Base-by-base conservation (phyloP, 2,797 vertebrate genomes). In the Syngnathus acus region DNA sequence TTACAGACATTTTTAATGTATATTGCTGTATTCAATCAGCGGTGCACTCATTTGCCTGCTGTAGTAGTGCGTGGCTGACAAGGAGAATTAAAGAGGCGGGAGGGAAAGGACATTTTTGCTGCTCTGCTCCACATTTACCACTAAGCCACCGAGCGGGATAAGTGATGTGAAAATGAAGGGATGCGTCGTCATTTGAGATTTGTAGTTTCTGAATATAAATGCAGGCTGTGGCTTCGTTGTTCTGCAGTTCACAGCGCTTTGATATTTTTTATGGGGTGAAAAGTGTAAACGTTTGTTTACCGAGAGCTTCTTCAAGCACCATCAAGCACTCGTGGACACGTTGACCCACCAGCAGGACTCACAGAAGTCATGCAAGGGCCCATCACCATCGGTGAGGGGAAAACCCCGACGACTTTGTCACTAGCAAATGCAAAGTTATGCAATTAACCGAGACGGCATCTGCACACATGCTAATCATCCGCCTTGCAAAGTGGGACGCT, bases 401-500 rank as follows among this genome's bases (percentile, higher is more conserved):
- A 60, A 76, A 72, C 55, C 70, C 65, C 62, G 74, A 66, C 40
- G 45, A 71, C 69, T 70, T 67, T 78, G 62, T 50, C 80, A 85
- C 80, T 79, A 38, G 37, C 16, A 3, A 64, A 64, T 64, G 87
- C 77, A 77, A 83, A 83, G 80, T 87, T 89, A 85, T 81, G 85
- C 83, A 89, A 90, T 91, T 87, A 89, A 82, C 68, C 86, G 74
- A 70, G 76, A 73, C 72, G 60, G 70, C 64, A 88, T 90, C 91
- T 90, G 88, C 89, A 91, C 90, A 87, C 87, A 90, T 91, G 89
- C 87, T 90, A 90, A 91, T 91, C 68, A 51, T 69, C 75, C 86
- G 89, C 88, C 87, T 86, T 81, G 85, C 83, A 88, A 88, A 88
- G 86, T 89, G 89, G 88, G 88, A 83, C 84, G 68, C 86, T 86